These are phyloP conservation scores for Odontamblyopus rebecca DNA, from an alignment of 2,797 vertebrate genomes.

Conservation along the genomic window DNA sequence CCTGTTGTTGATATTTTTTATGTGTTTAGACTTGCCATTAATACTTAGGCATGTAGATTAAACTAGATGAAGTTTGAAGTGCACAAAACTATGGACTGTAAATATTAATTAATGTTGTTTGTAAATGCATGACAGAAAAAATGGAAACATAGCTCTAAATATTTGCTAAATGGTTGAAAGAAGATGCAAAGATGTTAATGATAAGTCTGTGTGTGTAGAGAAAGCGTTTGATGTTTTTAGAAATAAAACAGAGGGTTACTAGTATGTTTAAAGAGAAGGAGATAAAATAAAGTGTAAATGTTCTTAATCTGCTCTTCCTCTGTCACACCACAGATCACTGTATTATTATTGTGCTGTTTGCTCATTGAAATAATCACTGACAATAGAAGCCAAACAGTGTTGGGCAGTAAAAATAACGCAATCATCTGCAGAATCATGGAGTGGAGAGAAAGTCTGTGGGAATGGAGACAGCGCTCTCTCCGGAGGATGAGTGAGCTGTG, in stretches of 20 bases:
- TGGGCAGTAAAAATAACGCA: constrained; percentile 3
- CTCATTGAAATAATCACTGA: constrained; percentile 8
- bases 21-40: background rate
- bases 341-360: background rate
- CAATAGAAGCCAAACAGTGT: background rate
- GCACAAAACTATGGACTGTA: background rate
- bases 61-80: background rate
- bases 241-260: background rate
- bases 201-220: background rate
- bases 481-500: constrained; percentile 48
- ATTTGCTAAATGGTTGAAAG: background rate
- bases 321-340: background rate
- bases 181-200: background rate
- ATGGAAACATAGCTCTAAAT: background rate
- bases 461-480: constrained; percentile 38
- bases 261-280: background rate
- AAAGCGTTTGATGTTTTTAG: background rate
- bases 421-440: constrained; percentile 30
- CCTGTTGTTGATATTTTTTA: constrained; percentile 6
- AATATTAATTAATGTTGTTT: constrained; percentile 6
- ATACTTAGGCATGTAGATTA: background rate
- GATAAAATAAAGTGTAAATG: constrained; percentile 8
- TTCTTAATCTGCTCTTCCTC: background rate
- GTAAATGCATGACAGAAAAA: background rate
- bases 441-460: constrained; percentile 45